Conservation (phyloP, 2,797 vertebrate genomes). For the Cirrhinus molitorella region DNA sequence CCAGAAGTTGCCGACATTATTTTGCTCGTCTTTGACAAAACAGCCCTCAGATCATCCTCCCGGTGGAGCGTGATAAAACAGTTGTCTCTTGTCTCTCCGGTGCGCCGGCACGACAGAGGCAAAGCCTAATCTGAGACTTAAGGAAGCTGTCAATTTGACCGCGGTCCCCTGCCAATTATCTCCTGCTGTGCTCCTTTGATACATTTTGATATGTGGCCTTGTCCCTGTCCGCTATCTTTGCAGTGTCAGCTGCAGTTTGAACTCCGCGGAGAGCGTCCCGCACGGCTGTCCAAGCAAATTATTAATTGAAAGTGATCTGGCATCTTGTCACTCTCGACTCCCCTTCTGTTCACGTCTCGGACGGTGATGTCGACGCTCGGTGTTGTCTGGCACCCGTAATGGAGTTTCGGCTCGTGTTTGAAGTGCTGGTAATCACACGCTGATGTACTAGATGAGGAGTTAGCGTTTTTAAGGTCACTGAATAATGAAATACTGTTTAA, state of each 20-base stretch:
- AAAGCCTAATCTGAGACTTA: constrained; percentile 48
- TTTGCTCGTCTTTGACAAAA: constrained; percentile 53
- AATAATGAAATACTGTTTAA: constrained; percentile 41
- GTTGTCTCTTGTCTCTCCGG: constrained; percentile 46
- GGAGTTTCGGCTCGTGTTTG: constrained; percentile 2
- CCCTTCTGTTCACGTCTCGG: constrained; percentile 12
- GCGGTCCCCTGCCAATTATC: constrained; percentile 53
- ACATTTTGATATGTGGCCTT: constrained; percentile 29
- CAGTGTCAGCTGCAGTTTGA: constrained; percentile 52
- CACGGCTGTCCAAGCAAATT: constrained; percentile 42
- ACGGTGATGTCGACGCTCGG: constrained; percentile 7
- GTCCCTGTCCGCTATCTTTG: constrained; percentile 32
- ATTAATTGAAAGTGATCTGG: constrained; percentile 57
- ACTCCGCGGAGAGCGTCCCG: constrained; percentile 19
- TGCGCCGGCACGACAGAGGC: constrained; percentile 19
- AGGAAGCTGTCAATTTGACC: constrained; percentile 58
- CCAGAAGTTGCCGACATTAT: background rate
- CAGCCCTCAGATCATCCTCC: constrained; percentile 37
- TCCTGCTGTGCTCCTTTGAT: constrained; percentile 53
- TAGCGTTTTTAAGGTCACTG: constrained; percentile 41
- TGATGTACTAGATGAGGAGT: constrained; percentile 14
- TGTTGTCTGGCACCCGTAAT: constrained; percentile 22
- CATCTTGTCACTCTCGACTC: constrained; percentile 40
- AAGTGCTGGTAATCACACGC: background rate
- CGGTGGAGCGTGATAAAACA: constrained; percentile 27